These are phyloP conservation scores for Meteorus cinctellus DNA, from an alignment of 2,888 invertebrate genomes.

Conservation along the genomic window DNA sequence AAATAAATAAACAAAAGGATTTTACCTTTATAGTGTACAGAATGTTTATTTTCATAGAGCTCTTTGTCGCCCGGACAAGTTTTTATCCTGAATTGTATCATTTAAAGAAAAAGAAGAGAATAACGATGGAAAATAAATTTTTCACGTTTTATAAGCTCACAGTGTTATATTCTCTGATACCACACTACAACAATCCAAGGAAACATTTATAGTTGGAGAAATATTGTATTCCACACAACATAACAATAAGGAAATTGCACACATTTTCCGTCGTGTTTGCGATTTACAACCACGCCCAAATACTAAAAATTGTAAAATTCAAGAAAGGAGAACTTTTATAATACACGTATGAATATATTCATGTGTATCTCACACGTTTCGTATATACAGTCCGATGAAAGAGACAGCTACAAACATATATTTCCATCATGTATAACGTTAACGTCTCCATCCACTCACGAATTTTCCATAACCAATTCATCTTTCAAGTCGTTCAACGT, in stretches of 20 bases:
- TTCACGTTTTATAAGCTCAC: too few species aligned
- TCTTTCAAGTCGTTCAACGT: slow-evolving; percentile 8
- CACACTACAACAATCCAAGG: not conserved
- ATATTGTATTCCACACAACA: not conserved
- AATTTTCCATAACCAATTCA: slow-evolving; percentile 45
- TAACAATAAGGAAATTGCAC: slow-evolving; percentile 27
- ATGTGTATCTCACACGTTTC: slow-evolving; percentile 31
- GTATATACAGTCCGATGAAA: slow-evolving; percentile 45
- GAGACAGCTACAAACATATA: slow-evolving; percentile 54
- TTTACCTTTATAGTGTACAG: not conserved
- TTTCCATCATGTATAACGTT: slow-evolving; percentile 46
- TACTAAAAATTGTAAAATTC: slow-evolving; percentile 51
- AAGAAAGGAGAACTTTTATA: slow-evolving; percentile 48
- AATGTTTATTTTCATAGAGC: not conserved
- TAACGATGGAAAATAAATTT: too few species aligned
- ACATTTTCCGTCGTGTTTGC: slow-evolving; percentile 29
- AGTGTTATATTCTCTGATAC: not conserved
- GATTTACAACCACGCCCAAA: slow-evolving; percentile 41
- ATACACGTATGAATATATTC: slow-evolving; percentile 20
- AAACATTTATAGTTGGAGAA: not conserved
- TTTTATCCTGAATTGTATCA: too few species aligned
- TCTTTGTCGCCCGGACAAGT: too few species aligned
- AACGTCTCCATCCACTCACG: slow-evolving; percentile 34
- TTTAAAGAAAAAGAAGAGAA: too few species aligned
- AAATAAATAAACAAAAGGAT: too few species aligned